Base-by-base conservation (phyloP, 64 coral and sea anemone genomes). In the Astreopora myriophthalma region DNA sequence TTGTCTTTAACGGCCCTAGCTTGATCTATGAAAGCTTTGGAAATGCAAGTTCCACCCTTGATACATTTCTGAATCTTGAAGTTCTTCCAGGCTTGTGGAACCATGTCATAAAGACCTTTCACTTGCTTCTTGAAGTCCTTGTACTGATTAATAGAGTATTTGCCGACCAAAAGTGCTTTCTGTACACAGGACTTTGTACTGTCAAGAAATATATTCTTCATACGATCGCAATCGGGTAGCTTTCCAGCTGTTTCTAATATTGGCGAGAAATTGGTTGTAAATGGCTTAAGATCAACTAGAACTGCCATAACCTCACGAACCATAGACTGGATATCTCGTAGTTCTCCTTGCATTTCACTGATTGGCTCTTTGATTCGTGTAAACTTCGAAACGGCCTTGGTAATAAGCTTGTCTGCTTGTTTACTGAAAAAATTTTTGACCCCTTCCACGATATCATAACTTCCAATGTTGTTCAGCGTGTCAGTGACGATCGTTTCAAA, bases 51-150 rank as follows among this genome's bases (percentile, higher is more conserved):
- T 6, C 89, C 93, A 23, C 96, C 96, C 71, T 92, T 98, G 25
- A 98, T 74, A 63, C 96, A 98, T 42, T 95, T 94, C 8, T 95
- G 96, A 27, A 88, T 79, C 55, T 86, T 91, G 42, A 98, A 89
- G 77, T 89, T 92, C 24, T 82, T 91, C 66, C 93, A 89, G 22
- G 90, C 89, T 28, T 89, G 90, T 0, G 93, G 89, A 26, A 95
- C 84, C 89, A 98, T 88, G 24, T 63, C 42, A 16, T 64, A 82
- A 26, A 98, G 42, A 16, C 78, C 20, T 36, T 51, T 25, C 10
- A 98, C 32, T 37, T 92, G 89, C n/a, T 88, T 92, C 38, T 73
- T 31, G 34, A 98, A 24, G 48, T 89, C 87, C 55, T 12, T 30
- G 28, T 95, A 95, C 38, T 94, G 88, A 35, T 61, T 81, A 28